A percentile compares a stretch with the other conserved stretches of the same genome.
phyloP scores from a whole-genome alignment of 2,888 invertebrate species.

The Cantharis rufa region DNA sequence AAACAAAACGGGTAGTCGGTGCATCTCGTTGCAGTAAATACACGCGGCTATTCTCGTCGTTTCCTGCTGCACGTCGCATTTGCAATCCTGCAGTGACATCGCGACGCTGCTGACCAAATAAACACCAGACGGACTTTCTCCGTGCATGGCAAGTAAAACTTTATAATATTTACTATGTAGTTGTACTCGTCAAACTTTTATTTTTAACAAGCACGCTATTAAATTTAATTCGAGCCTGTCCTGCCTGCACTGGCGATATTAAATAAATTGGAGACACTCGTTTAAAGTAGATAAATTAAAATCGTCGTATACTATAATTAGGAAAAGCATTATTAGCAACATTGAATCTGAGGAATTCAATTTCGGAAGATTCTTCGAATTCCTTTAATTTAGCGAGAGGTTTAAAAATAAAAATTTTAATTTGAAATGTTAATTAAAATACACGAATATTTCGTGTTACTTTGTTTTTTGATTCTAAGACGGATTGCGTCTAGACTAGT shows the following conservation, averaged over 20 bases:
- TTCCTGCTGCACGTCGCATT: conserved; percentile 21
- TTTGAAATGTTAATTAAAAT: not conserved
- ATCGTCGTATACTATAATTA: not conserved
- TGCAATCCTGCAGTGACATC: conserved; percentile 26
- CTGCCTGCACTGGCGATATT: not conserved
- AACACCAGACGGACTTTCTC: conserved; percentile 18
- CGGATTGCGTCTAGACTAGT: not conserved
- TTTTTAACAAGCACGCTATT: not conserved
- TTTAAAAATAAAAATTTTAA: not conserved
- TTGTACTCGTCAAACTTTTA: not conserved
- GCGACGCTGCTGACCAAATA: conserved; percentile 24
- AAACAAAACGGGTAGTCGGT: conserved; percentile 28
- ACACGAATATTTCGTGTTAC: not conserved
- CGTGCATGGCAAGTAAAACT: conserved; percentile 38
- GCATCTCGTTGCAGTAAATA: conserved; percentile 31
- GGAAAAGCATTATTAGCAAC: not conserved
- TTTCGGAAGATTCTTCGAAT: not conserved
- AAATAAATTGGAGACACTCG: not conserved
- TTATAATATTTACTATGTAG: not conserved
- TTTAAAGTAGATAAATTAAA: not conserved
- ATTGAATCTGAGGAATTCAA: not conserved
- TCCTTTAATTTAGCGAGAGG: not conserved
- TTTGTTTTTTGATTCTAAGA: not conserved
- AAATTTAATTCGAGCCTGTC: not conserved
- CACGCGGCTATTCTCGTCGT: conserved; percentile 32